Evolutionary conservation across 2,888 invertebrate species (phyloP), one percentile per base, ranked within the genome.

Genomic region (Hemicrepidius hirtus): DNA sequence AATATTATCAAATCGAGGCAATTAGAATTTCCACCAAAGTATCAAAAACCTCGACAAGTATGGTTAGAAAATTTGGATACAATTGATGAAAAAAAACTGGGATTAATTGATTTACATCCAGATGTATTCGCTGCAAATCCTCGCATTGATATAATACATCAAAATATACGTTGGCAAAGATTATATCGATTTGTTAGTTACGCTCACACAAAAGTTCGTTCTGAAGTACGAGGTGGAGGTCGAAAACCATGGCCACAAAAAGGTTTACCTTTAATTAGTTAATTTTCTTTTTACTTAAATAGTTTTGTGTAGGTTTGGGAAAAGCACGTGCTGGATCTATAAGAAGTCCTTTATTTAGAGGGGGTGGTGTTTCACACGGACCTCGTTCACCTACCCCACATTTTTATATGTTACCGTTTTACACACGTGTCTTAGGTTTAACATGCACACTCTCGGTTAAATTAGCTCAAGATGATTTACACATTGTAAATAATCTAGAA

Each of bases 201-300:
- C 88, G 93, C 92, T 0, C 89, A 94, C 80, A 90, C 93, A 1
- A 94, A 94, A 84, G 91, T 92, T 0, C 89, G 96, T 68, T 93
- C 95, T 0, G 99, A 99, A 88, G 92, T 95, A 67, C 88, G 91
- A 57, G 98, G 98, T 40, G 96, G 97, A 64, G 97, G 97, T 0
- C 89, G 90, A 24, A 99, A 99, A 82, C 99, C 99, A 0, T 98
- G 98, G 97, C 96, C 96, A 0, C 99, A 99, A 84, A 99, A 99
- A 87, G 97, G 97, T 20, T 12, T 53, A 20, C 13, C 2, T 24
- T 2, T 24, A 24, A 3, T 2, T 24, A 24, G 32, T 32, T 6
- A 5, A 5, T 6, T 32, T 5, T 32, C 32, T 7, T 5, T 24
- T 5, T 3, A 41, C 4, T 7, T 13, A n/a, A 37, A 13, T 13